Percentiles rank a stretch among this genome's conserved stretches.
Conservation (phyloP, 2,113 vertebrate genomes). For the Gambusia holbrooki region DNA sequence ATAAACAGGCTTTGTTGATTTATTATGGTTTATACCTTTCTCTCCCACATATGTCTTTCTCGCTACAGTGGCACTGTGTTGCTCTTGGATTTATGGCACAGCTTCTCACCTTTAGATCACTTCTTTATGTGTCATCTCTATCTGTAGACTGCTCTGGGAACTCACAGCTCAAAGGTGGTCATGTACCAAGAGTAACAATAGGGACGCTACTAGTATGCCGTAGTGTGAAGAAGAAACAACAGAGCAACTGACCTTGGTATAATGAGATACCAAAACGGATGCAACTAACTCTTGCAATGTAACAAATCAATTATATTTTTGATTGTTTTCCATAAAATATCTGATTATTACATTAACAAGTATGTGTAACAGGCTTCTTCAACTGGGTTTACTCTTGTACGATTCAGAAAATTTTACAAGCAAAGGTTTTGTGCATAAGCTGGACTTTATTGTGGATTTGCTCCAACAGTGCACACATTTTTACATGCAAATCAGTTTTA, state of each 20-base stretch:
- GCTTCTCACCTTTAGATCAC: slow-evolving; percentile 1
- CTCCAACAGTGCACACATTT: too few species aligned
- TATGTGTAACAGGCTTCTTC: too few species aligned
- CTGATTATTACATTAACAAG: too few species aligned
- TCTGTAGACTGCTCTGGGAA: background rate
- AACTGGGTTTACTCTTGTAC: too few species aligned
- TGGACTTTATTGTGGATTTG: too few species aligned
- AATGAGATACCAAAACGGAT: background rate
- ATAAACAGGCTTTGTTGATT: slow-evolving; percentile 2
- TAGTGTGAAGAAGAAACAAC: background rate
- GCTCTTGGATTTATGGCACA: background rate
- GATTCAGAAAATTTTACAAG: too few species aligned
- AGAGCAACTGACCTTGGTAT: background rate
- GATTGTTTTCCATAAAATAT: too few species aligned
- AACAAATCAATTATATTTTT: too few species aligned
- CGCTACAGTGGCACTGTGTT: background rate
- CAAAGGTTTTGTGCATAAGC: too few species aligned
- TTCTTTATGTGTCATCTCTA: background rate
- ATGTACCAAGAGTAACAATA: background rate
- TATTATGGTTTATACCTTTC: background rate
- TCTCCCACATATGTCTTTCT: background rate
- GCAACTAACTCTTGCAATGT: background rate
- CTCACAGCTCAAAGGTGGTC: slow-evolving; percentile 5
- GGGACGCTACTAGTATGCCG: background rate
- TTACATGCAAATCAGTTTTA: too few species aligned